Evolutionary conservation across 2,888 invertebrate species (phyloP).

Genomic region (Caenorhabditis japonica): DNA sequence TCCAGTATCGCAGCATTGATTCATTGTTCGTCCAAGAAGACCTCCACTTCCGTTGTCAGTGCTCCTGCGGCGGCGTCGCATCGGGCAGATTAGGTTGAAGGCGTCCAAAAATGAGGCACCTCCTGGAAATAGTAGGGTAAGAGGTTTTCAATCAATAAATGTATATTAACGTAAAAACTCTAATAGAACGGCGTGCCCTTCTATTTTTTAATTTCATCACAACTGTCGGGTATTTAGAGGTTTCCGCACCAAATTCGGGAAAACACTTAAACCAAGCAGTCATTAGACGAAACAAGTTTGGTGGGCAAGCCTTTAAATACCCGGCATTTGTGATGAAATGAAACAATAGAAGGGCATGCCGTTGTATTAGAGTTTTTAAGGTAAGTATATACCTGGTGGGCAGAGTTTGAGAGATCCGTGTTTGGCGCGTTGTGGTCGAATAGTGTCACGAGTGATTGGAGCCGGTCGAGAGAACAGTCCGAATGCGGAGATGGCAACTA

Average conservation of each 20-base stretch:
- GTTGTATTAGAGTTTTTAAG: not conserved
- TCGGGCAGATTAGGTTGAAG: constrained; percentile 63
- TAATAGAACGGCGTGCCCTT: too few relatives aligned
- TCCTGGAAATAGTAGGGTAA: constrained; percentile 56
- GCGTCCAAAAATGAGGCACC: constrained; percentile 64
- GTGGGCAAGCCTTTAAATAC: too few relatives aligned
- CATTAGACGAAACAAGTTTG: too few relatives aligned
- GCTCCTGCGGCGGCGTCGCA: constrained; percentile 59
- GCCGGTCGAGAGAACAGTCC: constrained; percentile 53
- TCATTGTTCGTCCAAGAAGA: constrained; percentile 47
- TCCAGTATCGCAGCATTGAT: constrained; percentile 60
- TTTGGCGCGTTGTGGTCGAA: constrained; percentile 45
- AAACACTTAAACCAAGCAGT: not conserved
- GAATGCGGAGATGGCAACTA: constrained; percentile 44
- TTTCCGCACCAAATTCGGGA: too few relatives aligned
- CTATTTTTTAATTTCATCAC: too few relatives aligned
- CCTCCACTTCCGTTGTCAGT: constrained; percentile 26
- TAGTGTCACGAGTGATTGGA: constrained; percentile 40
- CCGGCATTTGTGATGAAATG: too few relatives aligned
- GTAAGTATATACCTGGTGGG: constrained; percentile 68
- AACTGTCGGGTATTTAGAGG: too few relatives aligned
- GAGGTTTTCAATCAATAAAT: too few relatives aligned
- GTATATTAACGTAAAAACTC: too few relatives aligned
- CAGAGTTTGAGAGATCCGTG: constrained; percentile 63
- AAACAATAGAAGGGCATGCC: too few relatives aligned